phyloP scores from a whole-genome alignment of 1,140 invertebrate species.

The Chironomus striatipennis region DNA sequence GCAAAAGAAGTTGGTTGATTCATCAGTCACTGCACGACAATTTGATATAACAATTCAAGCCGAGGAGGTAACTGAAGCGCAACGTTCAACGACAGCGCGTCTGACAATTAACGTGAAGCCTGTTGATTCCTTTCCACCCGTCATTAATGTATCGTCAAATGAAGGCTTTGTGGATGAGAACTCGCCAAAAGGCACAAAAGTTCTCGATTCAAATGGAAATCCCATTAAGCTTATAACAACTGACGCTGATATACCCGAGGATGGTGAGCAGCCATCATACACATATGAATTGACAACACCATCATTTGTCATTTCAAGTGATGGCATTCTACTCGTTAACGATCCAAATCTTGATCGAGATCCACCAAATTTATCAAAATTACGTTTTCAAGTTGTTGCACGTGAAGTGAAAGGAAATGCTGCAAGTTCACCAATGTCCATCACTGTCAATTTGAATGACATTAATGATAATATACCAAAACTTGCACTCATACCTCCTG shows the following conservation, averaged over 20 bases:
- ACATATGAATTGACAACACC: slow-evolving; percentile 75
- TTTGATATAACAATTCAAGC: slow-evolving; percentile 66
- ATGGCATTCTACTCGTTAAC: slow-evolving; percentile 66
- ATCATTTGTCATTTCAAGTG: slow-evolving; percentile 68
- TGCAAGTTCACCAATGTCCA: slow-evolving; percentile 68
- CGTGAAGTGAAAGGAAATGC: slow-evolving; percentile 66
- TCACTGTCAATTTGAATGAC: slow-evolving; percentile 69
- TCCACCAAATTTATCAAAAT: slow-evolving; percentile 73
- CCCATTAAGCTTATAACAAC: slow-evolving; percentile 65
- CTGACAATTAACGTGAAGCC: slow-evolving; percentile 71
- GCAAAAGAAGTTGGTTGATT: slow-evolving; percentile 71
- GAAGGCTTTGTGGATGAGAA: slow-evolving; percentile 81
- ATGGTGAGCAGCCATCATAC: slow-evolving; percentile 65
- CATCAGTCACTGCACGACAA: slow-evolving; percentile 54
- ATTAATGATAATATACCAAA: slow-evolving; percentile 78
- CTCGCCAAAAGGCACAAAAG: slow-evolving; percentile 70
- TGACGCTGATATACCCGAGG: slow-evolving; percentile 72
- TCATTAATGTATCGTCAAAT: slow-evolving; percentile 57
- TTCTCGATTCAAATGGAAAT: slow-evolving; percentile 54
- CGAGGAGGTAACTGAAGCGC: slow-evolving; percentile 67
- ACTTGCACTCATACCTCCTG: slow-evolving; percentile 63
- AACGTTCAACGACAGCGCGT: slow-evolving; percentile 71
- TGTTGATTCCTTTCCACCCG: slow-evolving; percentile 75
- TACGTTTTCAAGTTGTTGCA: slow-evolving; percentile 70
- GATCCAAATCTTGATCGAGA: slow-evolving; percentile 79